Conservation (phyloP, 2,888 invertebrate species). For the Branchipolynoe longqiensis region DNA sequence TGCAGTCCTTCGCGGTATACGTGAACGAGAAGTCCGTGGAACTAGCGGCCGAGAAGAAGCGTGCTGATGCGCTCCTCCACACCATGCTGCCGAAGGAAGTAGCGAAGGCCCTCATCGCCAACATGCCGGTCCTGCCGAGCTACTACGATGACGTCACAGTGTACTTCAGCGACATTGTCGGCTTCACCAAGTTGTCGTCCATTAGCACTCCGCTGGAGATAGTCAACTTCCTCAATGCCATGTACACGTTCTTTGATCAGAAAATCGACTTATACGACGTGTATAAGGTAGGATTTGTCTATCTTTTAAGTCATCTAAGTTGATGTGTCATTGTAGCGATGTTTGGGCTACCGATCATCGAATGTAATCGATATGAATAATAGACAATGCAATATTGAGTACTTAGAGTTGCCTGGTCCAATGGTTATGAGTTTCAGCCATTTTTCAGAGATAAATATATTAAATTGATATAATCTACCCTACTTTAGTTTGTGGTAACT, state of each 20-base stretch:
- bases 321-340: no score
- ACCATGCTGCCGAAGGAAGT: conserved; percentile 77
- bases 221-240: conserved; percentile 68
- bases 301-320: no score
- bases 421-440: no score
- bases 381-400: no score
- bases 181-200: conserved; percentile 91
- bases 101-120: conserved; percentile 25
- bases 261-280: conserved; percentile 69
- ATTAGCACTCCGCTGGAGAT: conserved; percentile 69
- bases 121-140: conserved; percentile 63
- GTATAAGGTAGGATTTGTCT: conserved; percentile 70
- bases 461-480: no score
- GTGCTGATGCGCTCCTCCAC: conserved; percentile 76
- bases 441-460: no score
- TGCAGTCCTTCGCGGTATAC: conserved; percentile 74
- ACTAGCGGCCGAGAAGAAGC: conserved; percentile 75
- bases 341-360: no score
- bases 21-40: conserved; percentile 76
- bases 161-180: conserved; percentile 96
- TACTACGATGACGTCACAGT: conserved; percentile 87
- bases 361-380: no score
- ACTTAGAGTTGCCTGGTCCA: no score
- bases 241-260: conserved; percentile 69
- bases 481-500: no score